Percentiles rank a stretch among this genome's conserved stretches.
Conservation (phyloP, 2,888 invertebrate genomes). For the Balanococcus diminutus region DNA sequence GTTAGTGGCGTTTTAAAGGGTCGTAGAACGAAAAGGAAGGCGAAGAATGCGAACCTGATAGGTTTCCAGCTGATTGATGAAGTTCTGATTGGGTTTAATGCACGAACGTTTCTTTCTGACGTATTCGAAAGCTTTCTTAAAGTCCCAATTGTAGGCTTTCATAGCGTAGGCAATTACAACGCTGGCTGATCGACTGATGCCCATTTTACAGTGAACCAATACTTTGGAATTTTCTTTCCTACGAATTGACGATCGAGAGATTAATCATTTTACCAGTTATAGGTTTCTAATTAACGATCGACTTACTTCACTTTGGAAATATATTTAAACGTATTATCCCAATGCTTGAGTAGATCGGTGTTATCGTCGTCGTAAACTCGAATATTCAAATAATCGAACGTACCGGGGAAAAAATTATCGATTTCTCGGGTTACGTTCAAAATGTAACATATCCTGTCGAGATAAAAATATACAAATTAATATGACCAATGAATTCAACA, state of each 20-base stretch:
- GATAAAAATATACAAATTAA: slow-evolving; percentile 57
- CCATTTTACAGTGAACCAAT: slow-evolving; percentile 99
- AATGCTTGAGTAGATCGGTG: slow-evolving; percentile 93
- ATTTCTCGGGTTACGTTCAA: slow-evolving; percentile 98
- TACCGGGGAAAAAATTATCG: slow-evolving; percentile 98
- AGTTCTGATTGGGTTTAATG: slow-evolving; percentile 95
- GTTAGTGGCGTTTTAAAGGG: too few species aligned
- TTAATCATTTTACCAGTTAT: not conserved
- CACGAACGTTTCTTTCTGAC: slow-evolving; percentile 90
- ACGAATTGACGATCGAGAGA: slow-evolving; percentile 54
- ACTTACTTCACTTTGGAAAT: slow-evolving; percentile 82
- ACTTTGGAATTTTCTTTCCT: slow-evolving; percentile 89
- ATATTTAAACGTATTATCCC: slow-evolving; percentile 97
- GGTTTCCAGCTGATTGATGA: slow-evolving; percentile 90
- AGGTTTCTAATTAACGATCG: not conserved
- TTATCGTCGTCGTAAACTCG: slow-evolving; percentile 97
- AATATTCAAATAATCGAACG: slow-evolving; percentile 94
- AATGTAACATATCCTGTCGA: slow-evolving; percentile 88
- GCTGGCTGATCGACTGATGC: slow-evolving; percentile 96
- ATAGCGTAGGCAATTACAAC: slow-evolving; percentile 98
- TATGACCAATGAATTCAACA: not conserved
- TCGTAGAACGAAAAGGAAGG: too few species aligned
- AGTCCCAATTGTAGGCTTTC: slow-evolving; percentile 95
- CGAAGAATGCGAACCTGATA: slow-evolving; percentile 70
- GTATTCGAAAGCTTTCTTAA: slow-evolving; percentile 84